A percentile compares a stretch with the other conserved stretches of the same genome.
These are phyloP conservation scores for Pteronura brasiliensis DNA, from an alignment of 2,113 vertebrate genomes.

Conservation along the genomic window DNA sequence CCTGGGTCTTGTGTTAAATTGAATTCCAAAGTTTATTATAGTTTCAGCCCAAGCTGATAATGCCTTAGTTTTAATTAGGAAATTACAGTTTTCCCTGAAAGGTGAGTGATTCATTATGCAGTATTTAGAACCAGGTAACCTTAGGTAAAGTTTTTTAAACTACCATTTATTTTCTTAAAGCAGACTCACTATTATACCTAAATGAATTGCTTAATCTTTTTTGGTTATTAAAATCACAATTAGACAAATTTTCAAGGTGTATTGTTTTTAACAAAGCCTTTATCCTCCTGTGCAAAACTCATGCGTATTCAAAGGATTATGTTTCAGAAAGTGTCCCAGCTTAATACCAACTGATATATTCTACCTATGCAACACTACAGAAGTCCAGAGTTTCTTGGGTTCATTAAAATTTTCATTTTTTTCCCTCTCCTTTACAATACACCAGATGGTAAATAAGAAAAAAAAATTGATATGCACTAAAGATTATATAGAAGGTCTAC, in stretches of 20 bases:
- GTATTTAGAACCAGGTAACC: background rate
- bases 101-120: background rate
- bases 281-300: background rate
- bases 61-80: background rate
- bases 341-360: background rate
- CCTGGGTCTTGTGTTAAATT: background rate
- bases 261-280: constrained; percentile 15
- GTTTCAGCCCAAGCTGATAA: background rate
- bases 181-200: background rate
- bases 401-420: constrained; percentile 34
- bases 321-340: background rate
- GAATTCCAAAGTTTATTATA: background rate
- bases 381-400: background rate
- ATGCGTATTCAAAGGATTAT: constrained; percentile 43
- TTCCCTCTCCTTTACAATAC: background rate
- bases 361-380: background rate
- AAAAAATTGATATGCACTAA: background rate
- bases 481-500: constrained; percentile 6
- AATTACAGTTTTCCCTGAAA: background rate
- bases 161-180: background rate
- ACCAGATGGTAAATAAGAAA: constrained; percentile 52
- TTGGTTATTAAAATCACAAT: constrained; percentile 29
- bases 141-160: background rate
- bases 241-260: constrained; percentile 26
- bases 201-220: background rate